phyloP scores from a whole-genome alignment of 2,888 invertebrate species.

The Erynnis tages region DNA sequence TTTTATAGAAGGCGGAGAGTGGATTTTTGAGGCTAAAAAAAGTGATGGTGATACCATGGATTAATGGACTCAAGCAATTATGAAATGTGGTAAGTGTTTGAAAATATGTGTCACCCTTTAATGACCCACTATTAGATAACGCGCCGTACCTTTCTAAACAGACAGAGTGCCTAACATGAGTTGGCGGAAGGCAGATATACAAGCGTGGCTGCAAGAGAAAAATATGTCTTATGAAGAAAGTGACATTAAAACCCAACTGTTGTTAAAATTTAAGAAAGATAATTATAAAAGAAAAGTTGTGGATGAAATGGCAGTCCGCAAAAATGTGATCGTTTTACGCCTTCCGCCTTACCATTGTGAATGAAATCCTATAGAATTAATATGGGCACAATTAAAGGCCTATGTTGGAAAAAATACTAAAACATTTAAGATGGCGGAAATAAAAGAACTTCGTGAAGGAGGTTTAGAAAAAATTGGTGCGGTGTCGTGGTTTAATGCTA shows the following conservation, averaged over 20 bases:
- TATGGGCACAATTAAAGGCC: slow-evolving; percentile 22
- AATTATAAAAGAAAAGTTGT: background rate
- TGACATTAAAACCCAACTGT: background rate
- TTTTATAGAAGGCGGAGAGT: slow-evolving; percentile 32
- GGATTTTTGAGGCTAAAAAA: slow-evolving; percentile 34
- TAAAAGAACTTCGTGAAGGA: slow-evolving; percentile 5
- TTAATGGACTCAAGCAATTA: slow-evolving; percentile 34
- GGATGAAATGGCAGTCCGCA: slow-evolving; percentile 7
- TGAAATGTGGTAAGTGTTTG: slow-evolving; percentile 31
- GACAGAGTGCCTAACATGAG: slow-evolving; percentile 27
- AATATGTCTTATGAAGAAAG: slow-evolving; percentile 7
- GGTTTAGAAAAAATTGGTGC: slow-evolving; percentile 4
- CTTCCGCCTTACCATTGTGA: background rate
- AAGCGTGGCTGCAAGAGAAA: slow-evolving; percentile 3
- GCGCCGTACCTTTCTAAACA: slow-evolving; percentile 26
- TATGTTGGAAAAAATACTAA: slow-evolving; percentile 19
- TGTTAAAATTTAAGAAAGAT: background rate
- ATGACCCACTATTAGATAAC: background rate
- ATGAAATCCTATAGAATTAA: slow-evolving; percentile 2
- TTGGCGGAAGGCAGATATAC: slow-evolving; percentile 28
- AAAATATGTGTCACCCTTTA: too few relatives aligned
- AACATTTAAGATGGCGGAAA: slow-evolving; percentile 6
- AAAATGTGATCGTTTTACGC: background rate
- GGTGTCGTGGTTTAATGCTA: background rate
- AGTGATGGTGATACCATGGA: slow-evolving; percentile 27